Conservation (phyloP, 2,113 vertebrate species). For the Clinocottus analis region DNA sequence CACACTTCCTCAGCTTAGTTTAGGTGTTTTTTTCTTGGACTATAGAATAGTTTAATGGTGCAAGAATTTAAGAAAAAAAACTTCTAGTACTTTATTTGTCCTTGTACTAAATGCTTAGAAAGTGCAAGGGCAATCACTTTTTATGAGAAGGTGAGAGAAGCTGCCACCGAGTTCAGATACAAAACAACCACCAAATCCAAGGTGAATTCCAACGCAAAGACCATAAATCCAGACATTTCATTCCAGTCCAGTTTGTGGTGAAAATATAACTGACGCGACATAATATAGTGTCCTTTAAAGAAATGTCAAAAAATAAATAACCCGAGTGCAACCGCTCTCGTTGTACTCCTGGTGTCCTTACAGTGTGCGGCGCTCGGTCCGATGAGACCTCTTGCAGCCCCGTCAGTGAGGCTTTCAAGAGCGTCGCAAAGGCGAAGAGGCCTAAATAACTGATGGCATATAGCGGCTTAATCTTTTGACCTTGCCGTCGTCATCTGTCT, state of each 20-base stretch:
- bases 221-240: neutral
- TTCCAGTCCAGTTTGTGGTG: neutral
- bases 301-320: constrained; percentile 9
- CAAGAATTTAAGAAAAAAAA: neutral
- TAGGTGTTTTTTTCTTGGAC: neutral
- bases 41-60: neutral
- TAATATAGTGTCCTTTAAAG: neutral
- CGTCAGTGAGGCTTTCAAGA: constrained; percentile 21
- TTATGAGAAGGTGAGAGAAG: neutral
- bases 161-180: neutral
- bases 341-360: neutral
- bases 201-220: neutral
- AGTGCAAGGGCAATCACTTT: neutral
- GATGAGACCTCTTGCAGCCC: neutral
- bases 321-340: neutral
- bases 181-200: neutral
- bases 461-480: constrained; percentile 32
- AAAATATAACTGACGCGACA: neutral
- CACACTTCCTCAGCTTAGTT: neutral
- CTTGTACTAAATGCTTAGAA: neutral
- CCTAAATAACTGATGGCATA: constrained; percentile 41
- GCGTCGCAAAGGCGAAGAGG: constrained; percentile 38
- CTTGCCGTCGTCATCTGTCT: constrained; percentile 36
- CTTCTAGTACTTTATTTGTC: neutral
- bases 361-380: neutral